These are phyloP conservation scores for Caenorhabditis remanei DNA, from an alignment of 1,140 invertebrate genomes.

Conservation along the genomic window DNA sequence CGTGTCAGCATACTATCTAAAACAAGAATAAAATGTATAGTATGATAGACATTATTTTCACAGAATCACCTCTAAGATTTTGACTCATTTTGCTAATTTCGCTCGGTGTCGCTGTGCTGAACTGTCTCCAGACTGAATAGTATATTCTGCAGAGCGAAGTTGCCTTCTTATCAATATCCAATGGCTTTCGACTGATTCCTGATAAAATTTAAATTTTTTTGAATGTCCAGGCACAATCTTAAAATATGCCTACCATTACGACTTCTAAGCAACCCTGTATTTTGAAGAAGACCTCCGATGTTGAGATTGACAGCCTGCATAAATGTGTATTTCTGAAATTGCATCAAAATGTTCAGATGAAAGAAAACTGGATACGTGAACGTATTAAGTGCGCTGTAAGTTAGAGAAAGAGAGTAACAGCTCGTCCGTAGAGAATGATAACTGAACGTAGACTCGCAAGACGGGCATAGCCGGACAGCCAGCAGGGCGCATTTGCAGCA, in stretches of 20 bases:
- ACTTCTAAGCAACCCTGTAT: slow-evolving; percentile 23
- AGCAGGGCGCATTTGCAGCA: not conserved
- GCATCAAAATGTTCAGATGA: not conserved
- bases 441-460: no score
- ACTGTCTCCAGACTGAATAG: slow-evolving; percentile 24
- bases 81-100: slow-evolving; percentile 19
- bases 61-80: not conserved
- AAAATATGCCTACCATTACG: slow-evolving; percentile 24
- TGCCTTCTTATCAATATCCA: slow-evolving; percentile 6
- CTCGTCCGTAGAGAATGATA: not conserved
- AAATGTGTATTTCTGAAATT: slow-evolving; percentile 8
- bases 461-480: not conserved
- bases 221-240: no score
- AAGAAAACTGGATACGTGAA: not conserved
- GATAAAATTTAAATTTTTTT: not conserved
- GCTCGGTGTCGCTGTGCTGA: not conserved
- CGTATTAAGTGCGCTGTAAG: not conserved
- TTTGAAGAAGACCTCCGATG: slow-evolving; percentile 25
- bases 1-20: slow-evolving; percentile 4
- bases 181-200: slow-evolving; percentile 19
- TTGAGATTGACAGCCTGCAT: slow-evolving; percentile 29
- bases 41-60: no score
- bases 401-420: not conserved
- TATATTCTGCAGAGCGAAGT: not conserved
- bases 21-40: not conserved